A percentile compares a stretch with the other conserved stretches of the same genome.
Evolutionary conservation across 1,140 invertebrate species (phyloP).

Genomic region (Drosophila tani): DNA sequence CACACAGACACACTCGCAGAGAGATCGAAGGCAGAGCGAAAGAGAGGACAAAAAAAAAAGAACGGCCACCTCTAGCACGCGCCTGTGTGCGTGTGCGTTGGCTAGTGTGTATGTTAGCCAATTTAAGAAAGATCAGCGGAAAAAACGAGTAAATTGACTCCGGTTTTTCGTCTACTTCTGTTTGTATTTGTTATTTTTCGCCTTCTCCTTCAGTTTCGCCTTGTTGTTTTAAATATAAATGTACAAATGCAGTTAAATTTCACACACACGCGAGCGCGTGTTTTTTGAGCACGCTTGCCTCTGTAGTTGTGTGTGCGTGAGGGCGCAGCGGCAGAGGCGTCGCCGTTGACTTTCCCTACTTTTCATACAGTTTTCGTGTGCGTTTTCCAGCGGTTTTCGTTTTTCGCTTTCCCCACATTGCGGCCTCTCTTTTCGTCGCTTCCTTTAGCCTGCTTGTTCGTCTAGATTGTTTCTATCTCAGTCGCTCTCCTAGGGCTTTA

Average conservation of each 20-base stretch:
- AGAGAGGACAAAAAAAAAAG: conserved; percentile 9
- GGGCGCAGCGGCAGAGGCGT: conserved; percentile 30
- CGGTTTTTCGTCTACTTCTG: background rate
- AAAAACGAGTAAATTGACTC: conserved; percentile 1
- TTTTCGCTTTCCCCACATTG: conserved; percentile 59
- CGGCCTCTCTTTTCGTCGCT: conserved; percentile 28
- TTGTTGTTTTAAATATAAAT: conserved; percentile 6
- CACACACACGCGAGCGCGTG: conserved; percentile 35
- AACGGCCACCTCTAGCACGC: conserved; percentile 5
- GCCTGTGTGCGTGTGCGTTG: conserved; percentile 7
- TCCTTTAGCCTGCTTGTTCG: conserved; percentile 23
- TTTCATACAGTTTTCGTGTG: conserved; percentile 63
- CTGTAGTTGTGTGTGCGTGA: conserved; percentile 19
- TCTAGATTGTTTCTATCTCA: conserved; percentile 35
- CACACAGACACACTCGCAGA: conserved; percentile 1
- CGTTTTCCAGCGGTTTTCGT: conserved; percentile 43
- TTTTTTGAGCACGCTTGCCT: conserved; percentile 27
- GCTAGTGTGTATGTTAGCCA: conserved; percentile 32
- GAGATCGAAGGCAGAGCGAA: conserved; percentile 13
- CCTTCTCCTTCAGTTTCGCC: conserved; percentile 1
- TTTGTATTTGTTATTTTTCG: conserved; percentile 10
- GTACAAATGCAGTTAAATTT: conserved; percentile 33
- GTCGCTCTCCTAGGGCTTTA: conserved; percentile 28
- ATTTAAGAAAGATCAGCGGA: conserved; percentile 20
- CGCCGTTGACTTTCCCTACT: conserved; percentile 51